Conservation (phyloP, 2,113 vertebrate genomes). For the Panurus biarmicus region DNA sequence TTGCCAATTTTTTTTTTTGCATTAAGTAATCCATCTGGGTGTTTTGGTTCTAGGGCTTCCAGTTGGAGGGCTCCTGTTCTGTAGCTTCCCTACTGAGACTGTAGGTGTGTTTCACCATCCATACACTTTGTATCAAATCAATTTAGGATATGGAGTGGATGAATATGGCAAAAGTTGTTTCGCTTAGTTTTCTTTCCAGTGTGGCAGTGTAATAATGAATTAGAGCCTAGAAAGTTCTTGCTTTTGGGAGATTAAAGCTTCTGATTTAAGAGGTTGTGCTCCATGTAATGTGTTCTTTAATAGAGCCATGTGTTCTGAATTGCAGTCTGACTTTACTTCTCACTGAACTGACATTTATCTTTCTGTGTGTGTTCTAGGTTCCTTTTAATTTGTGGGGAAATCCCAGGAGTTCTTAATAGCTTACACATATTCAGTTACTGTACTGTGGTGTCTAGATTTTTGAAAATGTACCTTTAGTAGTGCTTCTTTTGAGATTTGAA, state of each 20-base stretch:
- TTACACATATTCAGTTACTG: background rate
- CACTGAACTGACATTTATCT: background rate
- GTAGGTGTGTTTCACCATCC: background rate
- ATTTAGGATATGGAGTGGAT: background rate
- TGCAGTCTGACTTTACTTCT: background rate
- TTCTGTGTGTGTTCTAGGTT: background rate
- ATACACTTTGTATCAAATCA: background rate
- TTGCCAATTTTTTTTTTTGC: background rate
- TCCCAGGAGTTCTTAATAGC: background rate
- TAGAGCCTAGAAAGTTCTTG: background rate
- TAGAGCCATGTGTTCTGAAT: background rate
- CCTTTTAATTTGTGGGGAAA: background rate
- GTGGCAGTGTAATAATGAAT: background rate
- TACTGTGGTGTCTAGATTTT: background rate
- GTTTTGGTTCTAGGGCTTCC: background rate
- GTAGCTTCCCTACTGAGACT: background rate
- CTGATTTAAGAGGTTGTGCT: background rate
- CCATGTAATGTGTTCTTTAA: background rate
- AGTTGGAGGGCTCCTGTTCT: background rate
- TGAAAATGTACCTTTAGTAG: background rate
- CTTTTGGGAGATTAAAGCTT: background rate
- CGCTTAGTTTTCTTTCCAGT: background rate
- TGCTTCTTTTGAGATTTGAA: background rate
- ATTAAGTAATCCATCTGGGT: background rate
- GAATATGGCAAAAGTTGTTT: background rate